Base-by-base conservation (phyloP, 1,140 invertebrate genomes). In the Sycophaga agraensis region DNA sequence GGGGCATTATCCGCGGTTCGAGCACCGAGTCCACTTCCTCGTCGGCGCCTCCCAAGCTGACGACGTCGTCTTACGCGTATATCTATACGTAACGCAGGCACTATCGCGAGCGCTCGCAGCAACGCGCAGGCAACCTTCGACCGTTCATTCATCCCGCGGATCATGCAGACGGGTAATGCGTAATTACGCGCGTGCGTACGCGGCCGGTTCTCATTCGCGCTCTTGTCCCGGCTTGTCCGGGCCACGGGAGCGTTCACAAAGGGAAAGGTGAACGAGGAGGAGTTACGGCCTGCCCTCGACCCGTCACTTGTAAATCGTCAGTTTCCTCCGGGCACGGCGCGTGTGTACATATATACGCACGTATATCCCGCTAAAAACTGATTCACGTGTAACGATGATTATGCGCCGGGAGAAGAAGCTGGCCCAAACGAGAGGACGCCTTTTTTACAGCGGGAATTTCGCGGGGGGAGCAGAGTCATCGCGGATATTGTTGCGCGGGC, bases 81-180 rank as follows among this genome's bases (percentile, higher is more conserved):
- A n/a, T n/a, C n/a, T n/a, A n/a, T n/a, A n/a, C n/a, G n/a, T n/a
- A n/a, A n/a, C n/a, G n/a, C n/a, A n/a, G n/a, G n/a, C n/a, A n/a
- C n/a, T n/a, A n/a, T n/a, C n/a, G n/a, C n/a, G n/a, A n/a, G n/a
- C n/a, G n/a, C n/a, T n/a, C n/a, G n/a, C n/a, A n/a, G n/a, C n/a
- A n/a, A 31, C 11, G 28, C 12, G 9, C 19, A 7, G 34, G 28
- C 63, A 65, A 65, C 64, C 66, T 60, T 57, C 64, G 16, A 37
- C 55, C 69, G 67, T 73, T 71, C 73, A 73, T 75, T 73, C 73
- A 73, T 73, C 68, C 70, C 62, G 53, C 62, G 65, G 70, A 72
- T 74, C 65, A 73, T n/a, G 59, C 65, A 51, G 56, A 58, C 28
- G 67, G 68, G 68, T 73, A 73, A 73, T 72, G 68, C 67, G 66